phyloP scores from a whole-genome alignment of 2,113 vertebrate genomes.

The Colius striatus region DNA sequence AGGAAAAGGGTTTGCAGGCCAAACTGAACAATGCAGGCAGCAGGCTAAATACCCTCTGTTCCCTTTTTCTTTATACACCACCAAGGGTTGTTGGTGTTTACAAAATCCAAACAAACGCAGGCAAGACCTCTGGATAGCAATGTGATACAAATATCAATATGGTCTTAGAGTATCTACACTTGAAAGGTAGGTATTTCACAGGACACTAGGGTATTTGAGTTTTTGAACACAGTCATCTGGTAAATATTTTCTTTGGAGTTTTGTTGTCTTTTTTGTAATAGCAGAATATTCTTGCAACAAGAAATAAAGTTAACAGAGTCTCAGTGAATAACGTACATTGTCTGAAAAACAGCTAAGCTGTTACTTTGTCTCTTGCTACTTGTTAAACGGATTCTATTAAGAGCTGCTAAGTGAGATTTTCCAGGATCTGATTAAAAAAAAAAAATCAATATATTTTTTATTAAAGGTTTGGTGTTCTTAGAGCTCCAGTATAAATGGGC shows the following conservation, averaged over 20 bases:
- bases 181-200: background rate
- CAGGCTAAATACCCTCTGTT: background rate
- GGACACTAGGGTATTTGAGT: background rate
- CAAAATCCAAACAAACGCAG: background rate
- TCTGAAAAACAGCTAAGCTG: background rate
- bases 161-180: background rate
- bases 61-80: background rate
- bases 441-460: slow-evolving; percentile 29
- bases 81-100: background rate
- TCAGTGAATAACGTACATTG: background rate
- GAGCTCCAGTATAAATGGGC: background rate
- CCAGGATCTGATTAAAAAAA: background rate
- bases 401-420: background rate
- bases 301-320: background rate
- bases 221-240: background rate
- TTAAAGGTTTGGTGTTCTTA: slow-evolving; percentile 25
- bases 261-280: background rate
- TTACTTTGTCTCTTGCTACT: background rate
- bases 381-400: slow-evolving; percentile 12
- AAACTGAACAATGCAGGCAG: background rate
- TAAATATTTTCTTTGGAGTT: background rate
- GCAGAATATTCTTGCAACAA: background rate
- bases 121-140: background rate
- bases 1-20: background rate
- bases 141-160: background rate